phyloP scores from a whole-genome alignment of 2,797 vertebrate species.

The Lagodon rhomboides region DNA sequence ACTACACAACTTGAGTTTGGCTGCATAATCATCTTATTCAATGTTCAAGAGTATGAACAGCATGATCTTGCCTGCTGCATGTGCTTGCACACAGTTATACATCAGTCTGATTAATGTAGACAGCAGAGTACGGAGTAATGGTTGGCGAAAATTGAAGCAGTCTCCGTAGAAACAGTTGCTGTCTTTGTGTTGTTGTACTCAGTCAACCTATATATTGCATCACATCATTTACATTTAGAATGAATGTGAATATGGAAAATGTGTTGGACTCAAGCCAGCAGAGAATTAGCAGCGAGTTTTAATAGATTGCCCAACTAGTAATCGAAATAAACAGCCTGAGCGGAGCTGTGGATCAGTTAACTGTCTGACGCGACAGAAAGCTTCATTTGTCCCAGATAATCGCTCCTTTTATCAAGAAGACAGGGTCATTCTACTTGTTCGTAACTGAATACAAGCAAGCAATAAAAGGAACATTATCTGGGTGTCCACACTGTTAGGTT shows the following conservation, averaged over 20 bases:
- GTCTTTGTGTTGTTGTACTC: conserved; percentile 17
- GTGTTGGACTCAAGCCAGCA: conserved; percentile 14
- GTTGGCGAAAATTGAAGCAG: conserved; percentile 19
- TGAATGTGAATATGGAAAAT: conserved; percentile 28
- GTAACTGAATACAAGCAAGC: conserved; percentile 22
- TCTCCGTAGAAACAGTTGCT: conserved; percentile 15
- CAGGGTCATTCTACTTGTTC: conserved; percentile 6
- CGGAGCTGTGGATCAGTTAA: conserved; percentile 38
- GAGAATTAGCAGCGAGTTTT: conserved; percentile 16
- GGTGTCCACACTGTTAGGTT: conserved; percentile 16
- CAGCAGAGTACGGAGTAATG: conserved; percentile 18
- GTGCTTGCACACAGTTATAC: conserved; percentile 11
- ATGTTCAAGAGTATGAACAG: background rate
- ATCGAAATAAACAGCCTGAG: conserved; percentile 44
- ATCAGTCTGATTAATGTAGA: conserved; percentile 36
- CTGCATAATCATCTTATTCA: background rate
- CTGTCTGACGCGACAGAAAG: conserved; percentile 40
- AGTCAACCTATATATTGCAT: conserved; percentile 26
- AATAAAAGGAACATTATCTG: conserved; percentile 37
- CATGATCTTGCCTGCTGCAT: conserved; percentile 8
- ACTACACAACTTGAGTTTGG: background rate
- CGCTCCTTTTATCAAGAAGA: conserved; percentile 8
- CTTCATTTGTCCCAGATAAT: conserved; percentile 42
- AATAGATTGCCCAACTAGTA: conserved; percentile 33
- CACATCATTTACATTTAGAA: conserved; percentile 45